Conservation (phyloP, 2,888 invertebrate species). For the Pyrgus malvae region DNA sequence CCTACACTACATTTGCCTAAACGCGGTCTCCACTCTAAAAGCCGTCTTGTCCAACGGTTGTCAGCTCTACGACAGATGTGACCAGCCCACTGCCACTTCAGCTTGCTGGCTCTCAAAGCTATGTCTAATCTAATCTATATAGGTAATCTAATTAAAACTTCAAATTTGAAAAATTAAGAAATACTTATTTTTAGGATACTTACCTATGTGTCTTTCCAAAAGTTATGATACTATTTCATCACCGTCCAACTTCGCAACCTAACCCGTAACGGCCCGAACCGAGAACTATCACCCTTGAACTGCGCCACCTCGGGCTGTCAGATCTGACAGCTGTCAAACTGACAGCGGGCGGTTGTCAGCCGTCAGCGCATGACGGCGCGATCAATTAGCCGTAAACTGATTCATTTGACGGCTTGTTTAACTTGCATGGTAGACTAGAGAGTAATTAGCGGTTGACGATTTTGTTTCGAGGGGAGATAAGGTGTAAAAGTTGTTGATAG, state of each 20-base stretch:
- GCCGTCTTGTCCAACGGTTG: no score
- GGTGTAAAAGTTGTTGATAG: not conserved
- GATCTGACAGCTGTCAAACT: constrained; percentile 56
- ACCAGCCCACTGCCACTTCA: no score
- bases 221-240: not conserved
- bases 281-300: constrained; percentile 20
- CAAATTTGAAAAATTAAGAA: no score
- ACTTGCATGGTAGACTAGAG: constrained; percentile 21
- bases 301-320: constrained; percentile 57
- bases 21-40: no score
- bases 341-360: constrained; percentile 57
- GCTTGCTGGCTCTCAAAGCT: no score
- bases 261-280: not conserved
- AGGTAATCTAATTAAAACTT: no score
- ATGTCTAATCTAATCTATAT: no score
- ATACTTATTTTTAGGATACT: not conserved
- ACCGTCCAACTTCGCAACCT: not conserved
- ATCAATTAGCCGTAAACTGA: constrained; percentile 55
- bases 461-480: not conserved
- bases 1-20: no score
- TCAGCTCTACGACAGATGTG: no score
- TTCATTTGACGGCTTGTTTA: constrained; percentile 50
- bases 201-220: not conserved
- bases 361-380: constrained; percentile 47
- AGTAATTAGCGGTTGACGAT: constrained; percentile 22